Conservation (phyloP, 2,888 invertebrate species). For the Stenichneumon culpator region DNA sequence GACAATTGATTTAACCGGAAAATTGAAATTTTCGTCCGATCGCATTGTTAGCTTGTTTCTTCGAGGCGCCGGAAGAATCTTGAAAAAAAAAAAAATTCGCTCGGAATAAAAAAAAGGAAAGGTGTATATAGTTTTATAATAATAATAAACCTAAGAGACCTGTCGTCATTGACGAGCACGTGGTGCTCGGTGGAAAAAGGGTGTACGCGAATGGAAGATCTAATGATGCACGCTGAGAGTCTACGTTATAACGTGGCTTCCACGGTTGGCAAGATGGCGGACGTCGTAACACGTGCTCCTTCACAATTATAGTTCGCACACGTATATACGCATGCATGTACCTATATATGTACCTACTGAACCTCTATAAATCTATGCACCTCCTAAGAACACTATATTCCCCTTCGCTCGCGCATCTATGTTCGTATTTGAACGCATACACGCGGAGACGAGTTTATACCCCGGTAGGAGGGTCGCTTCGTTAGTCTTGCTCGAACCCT, state of each 20-base stretch:
- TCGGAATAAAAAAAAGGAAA: background rate
- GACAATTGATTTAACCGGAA: too few relatives aligned
- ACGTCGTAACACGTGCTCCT: slow-evolving; percentile 24
- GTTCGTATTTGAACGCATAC: slow-evolving; percentile 1
- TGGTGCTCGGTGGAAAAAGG: background rate
- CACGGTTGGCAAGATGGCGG: slow-evolving; percentile 18
- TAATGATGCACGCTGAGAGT: background rate
- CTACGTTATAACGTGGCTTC: slow-evolving; percentile 1
- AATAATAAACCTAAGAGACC: background rate
- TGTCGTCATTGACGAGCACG: slow-evolving; percentile 17
- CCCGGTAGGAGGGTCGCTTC: slow-evolving; percentile 45
- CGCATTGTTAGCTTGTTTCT: too few relatives aligned
- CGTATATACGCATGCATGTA: background rate
- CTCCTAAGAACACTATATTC: background rate
- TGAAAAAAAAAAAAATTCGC: background rate
- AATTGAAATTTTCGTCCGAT: too few relatives aligned
- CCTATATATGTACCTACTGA: background rate
- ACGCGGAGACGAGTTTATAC: slow-evolving; percentile 7
- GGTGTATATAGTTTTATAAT: background rate
- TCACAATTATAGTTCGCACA: background rate
- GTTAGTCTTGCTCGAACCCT: slow-evolving; percentile 44
- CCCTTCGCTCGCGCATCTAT: slow-evolving; percentile 10
- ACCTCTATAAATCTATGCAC: slow-evolving; percentile 10
- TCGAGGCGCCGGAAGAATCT: background rate
- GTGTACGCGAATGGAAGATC: slow-evolving; percentile 12